These are phyloP conservation scores for Drosophila conformis DNA, from an alignment of 2,888 invertebrate species.

Conservation along the genomic window DNA sequence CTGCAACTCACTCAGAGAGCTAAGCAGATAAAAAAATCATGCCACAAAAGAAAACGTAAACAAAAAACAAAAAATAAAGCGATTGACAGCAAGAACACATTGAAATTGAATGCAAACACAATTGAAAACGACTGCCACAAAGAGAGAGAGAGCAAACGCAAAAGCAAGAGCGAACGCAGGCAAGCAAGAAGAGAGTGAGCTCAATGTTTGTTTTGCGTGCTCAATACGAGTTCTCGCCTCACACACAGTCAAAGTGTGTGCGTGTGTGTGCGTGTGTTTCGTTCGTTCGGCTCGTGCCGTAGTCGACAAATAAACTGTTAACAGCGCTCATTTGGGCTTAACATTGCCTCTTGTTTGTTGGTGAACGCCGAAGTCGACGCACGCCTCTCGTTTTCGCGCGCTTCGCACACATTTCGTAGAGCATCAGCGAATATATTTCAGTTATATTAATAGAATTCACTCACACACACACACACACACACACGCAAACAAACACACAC, in stretches of 20 bases:
- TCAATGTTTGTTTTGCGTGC: conserved; percentile 19
- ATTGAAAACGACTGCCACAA: conserved; percentile 39
- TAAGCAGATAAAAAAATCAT: conserved; percentile 22
- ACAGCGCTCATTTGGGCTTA: conserved; percentile 42
- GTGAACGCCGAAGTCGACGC: conserved; percentile 69
- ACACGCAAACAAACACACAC: conserved; percentile 28
- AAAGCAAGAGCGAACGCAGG: conserved; percentile 3
- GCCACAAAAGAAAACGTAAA: conserved; percentile 51
- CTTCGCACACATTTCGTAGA: conserved; percentile 56
- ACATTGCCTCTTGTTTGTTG: conserved; percentile 59
- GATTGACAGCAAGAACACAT: conserved; percentile 46
- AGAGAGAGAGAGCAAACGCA: conserved; percentile 1
- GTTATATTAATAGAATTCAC: conserved; percentile 67
- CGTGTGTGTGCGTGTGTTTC: background rate
- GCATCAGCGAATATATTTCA: conserved; percentile 56
- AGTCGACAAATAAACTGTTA: conserved; percentile 30
- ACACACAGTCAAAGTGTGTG: background rate
- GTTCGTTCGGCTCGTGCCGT: conserved; percentile 30
- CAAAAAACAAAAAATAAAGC: conserved; percentile 44
- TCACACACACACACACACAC: conserved; percentile 40
- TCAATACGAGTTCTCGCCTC: conserved; percentile 23
- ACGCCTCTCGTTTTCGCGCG: conserved; percentile 71
- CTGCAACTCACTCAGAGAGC: conserved; percentile 10
- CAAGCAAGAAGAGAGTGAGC: conserved; percentile 5
- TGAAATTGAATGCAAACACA: conserved; percentile 40